Evolutionary conservation across 2,888 invertebrate genomes (phyloP).

Genomic region (Hydrotaea cyrtoneurina): DNA sequence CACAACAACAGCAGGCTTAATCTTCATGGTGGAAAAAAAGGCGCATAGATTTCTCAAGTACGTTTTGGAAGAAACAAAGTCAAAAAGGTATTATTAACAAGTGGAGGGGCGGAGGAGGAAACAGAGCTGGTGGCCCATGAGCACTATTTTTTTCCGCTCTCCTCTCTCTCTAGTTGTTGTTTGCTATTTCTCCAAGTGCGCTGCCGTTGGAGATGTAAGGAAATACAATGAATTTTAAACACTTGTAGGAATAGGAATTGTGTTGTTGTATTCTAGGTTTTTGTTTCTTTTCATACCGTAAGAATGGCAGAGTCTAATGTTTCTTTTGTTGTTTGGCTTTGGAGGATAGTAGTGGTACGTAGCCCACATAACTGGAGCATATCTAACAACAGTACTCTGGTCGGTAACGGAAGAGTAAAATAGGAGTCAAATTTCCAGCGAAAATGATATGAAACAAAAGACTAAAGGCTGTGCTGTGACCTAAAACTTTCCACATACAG

Average conservation of each 20-base stretch:
- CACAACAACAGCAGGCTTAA: background rate
- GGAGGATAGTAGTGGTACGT: no score
- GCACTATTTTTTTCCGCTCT: no score
- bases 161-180: no score
- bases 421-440: constrained; percentile 59
- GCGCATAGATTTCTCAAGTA: constrained; percentile 31
- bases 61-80: background rate
- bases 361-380: constrained; percentile 58
- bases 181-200: background rate
- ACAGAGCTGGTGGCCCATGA: background rate
- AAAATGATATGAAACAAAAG: constrained; percentile 45
- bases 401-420: constrained; percentile 24
- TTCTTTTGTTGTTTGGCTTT: constrained; percentile 1
- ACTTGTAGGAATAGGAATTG: constrained; percentile 52
- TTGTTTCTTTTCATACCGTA: constrained; percentile 20
- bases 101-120: background rate
- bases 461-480: constrained; percentile 61
- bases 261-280: constrained; percentile 1
- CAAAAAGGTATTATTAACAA: constrained; percentile 14
- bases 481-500: constrained; percentile 43
- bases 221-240: constrained; percentile 27
- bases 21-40: background rate
- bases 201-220: background rate
- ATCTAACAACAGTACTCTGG: constrained; percentile 34
- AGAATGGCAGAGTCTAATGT: background rate